A percentile compares a stretch with the other conserved stretches of the same genome.
These are phyloP conservation scores for Chymomyza caudatula DNA, from an alignment of 2,888 invertebrate species.

Conservation along the genomic window DNA sequence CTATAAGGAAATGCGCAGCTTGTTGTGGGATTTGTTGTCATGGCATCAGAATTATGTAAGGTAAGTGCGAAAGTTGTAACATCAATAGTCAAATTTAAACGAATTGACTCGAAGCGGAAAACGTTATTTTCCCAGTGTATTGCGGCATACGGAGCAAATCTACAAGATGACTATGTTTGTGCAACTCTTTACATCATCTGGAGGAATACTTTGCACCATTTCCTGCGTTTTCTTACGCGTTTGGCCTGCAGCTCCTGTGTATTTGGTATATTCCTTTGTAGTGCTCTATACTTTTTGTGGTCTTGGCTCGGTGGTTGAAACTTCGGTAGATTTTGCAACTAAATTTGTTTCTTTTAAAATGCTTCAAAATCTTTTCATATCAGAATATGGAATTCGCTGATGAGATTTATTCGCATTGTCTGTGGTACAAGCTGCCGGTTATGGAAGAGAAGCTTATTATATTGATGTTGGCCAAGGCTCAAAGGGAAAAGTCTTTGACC, in stretches of 20 bases:
- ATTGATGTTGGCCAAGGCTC: constrained; percentile 52
- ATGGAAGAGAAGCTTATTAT: constrained; percentile 45
- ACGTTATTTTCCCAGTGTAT: constrained; percentile 20
- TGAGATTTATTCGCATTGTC: constrained; percentile 45
- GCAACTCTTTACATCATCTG: constrained; percentile 25
- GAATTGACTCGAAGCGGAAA: no score
- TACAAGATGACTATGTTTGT: constrained; percentile 38
- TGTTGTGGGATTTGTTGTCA: constrained; percentile 43
- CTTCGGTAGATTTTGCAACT: constrained; percentile 37
- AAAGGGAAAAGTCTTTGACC: constrained; percentile 31
- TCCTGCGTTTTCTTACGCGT: constrained; percentile 34
- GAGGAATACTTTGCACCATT: constrained; percentile 28
- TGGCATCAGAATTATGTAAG: constrained; percentile 64
- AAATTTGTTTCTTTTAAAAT: not conserved
- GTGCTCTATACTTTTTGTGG: constrained; percentile 48
- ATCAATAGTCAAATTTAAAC: no score
- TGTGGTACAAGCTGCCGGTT: constrained; percentile 53
- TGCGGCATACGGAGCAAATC: constrained; percentile 7
- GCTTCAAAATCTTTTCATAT: not conserved
- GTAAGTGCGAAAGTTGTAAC: constrained; percentile 32
- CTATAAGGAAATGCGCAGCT: constrained; percentile 2
- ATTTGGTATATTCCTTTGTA: constrained; percentile 25
- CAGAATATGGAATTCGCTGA: constrained; percentile 48
- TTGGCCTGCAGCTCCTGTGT: constrained; percentile 50
- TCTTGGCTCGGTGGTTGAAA: constrained; percentile 46